Conservation (phyloP, 2,113 vertebrate species). For the Calonectris borealis region DNA sequence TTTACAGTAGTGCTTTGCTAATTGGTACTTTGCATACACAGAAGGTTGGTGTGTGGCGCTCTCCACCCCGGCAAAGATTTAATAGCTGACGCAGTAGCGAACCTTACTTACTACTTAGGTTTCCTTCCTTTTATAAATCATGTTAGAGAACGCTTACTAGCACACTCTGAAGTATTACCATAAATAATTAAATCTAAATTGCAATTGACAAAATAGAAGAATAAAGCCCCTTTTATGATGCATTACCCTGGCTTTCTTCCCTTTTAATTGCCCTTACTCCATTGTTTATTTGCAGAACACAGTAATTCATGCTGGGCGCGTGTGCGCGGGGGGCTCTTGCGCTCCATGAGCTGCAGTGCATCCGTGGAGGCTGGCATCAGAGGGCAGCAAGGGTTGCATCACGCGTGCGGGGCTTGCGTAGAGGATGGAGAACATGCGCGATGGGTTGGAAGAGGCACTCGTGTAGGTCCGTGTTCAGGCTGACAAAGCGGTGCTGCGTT, state of each 20-base stretch:
- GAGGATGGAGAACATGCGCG: fast-evolving
- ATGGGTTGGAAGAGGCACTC: not conserved
- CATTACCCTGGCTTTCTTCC: slow-evolving; percentile 27
- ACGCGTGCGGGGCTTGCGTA: fast-evolving
- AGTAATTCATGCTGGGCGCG: not conserved
- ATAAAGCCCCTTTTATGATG: slow-evolving; percentile 43
- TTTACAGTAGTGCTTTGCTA: slow-evolving; percentile 43
- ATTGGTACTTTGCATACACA: slow-evolving; percentile 45
- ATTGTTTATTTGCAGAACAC: slow-evolving; percentile 6
- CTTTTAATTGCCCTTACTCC: slow-evolving; percentile 32
- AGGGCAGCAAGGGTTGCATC: not conserved
- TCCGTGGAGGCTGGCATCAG: not conserved
- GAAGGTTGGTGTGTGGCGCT: not conserved
- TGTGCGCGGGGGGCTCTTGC: not conserved
- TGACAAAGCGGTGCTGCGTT: fast-evolving
- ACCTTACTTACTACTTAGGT: slow-evolving; percentile 18
- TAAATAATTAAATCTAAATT: slow-evolving; percentile 63
- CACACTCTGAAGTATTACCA: slow-evolving; percentile 36
- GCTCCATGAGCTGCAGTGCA: fast-evolving
- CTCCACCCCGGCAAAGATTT: slow-evolving; percentile 48
- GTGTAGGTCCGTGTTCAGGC: fast-evolving
- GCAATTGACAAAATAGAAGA: slow-evolving; percentile 55
- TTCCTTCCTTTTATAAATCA: slow-evolving; percentile 59
- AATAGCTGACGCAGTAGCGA: slow-evolving; percentile 19
- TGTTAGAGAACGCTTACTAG: not conserved